Conservation (phyloP, 2,888 invertebrate species). For the Eucera pruinosa region DNA sequence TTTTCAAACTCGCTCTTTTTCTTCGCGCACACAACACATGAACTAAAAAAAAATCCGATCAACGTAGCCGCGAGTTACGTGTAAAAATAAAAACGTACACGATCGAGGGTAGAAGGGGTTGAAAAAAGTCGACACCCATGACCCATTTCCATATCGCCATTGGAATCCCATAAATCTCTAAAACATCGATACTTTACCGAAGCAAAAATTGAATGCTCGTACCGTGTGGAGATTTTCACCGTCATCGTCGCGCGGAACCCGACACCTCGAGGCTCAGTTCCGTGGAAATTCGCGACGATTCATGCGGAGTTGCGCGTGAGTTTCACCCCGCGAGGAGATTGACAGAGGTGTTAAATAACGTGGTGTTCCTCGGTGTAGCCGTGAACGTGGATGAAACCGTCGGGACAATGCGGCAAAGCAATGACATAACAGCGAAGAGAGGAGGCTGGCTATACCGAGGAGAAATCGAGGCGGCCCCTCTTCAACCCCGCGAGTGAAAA, state of each 20-base stretch:
- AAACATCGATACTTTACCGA: background rate
- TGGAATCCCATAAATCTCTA: too few species aligned
- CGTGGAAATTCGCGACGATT: conserved; percentile 17
- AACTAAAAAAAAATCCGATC: background rate
- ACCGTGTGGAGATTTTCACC: conserved; percentile 81
- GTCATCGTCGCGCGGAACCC: conserved; percentile 75
- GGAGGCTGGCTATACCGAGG: conserved; percentile 42
- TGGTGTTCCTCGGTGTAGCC: conserved; percentile 10
- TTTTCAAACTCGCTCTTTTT: background rate
- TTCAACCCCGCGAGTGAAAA: conserved; percentile 70
- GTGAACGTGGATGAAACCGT: conserved; percentile 32
- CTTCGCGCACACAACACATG: background rate
- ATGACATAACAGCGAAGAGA: conserved; percentile 79
- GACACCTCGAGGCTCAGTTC: conserved; percentile 1
- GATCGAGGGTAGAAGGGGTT: background rate
- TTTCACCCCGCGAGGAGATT: background rate
- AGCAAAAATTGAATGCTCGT: conserved; percentile 50
- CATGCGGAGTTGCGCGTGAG: conserved; percentile 2
- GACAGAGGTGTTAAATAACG: too few species aligned
- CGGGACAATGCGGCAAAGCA: conserved; percentile 68
- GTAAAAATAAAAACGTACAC: conserved; percentile 30
- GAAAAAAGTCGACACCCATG: conserved; percentile 9
- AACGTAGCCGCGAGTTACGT: background rate
- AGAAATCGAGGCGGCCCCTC: conserved; percentile 61
- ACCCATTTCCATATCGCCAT: conserved; percentile 33